Conservation (phyloP, 2,797 vertebrate species). For the Peromyscus melanophrys region DNA sequence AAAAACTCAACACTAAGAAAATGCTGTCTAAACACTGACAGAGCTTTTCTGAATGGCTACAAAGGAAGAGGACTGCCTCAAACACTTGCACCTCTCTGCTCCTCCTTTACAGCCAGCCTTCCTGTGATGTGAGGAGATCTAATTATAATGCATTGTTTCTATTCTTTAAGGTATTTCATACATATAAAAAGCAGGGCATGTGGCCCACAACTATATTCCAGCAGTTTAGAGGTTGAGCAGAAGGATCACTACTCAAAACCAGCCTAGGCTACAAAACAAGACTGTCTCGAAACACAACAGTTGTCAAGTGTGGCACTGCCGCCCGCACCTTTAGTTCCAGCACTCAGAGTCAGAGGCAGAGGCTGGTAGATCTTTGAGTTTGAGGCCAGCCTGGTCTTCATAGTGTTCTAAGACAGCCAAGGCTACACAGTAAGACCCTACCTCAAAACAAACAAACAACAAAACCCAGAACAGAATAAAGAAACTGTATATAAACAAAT, state of each 20-base stretch:
- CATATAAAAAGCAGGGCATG: background rate
- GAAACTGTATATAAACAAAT: background rate
- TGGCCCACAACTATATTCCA: background rate
- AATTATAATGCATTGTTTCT: background rate
- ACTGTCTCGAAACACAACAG: background rate
- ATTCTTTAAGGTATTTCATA: slow-evolving; percentile 22
- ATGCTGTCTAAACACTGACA: background rate
- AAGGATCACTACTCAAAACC: background rate
- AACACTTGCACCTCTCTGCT: background rate
- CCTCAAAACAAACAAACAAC: background rate
- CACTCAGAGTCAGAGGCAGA: background rate
- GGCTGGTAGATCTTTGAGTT: background rate
- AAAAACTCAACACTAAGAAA: background rate
- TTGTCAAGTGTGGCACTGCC: background rate
- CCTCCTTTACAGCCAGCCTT: slow-evolving; percentile 20
- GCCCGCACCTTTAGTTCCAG: background rate
- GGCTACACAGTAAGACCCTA: background rate
- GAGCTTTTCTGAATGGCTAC: background rate
- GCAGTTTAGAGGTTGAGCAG: background rate
- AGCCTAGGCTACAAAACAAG: background rate
- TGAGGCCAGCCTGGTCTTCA: background rate
- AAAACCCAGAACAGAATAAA: background rate
- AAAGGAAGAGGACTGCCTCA: background rate
- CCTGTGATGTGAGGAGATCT: background rate
- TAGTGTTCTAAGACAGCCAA: background rate